Evolutionary conservation across 92 coral and sea anemone genomes (phyloP), one percentile per base, ranked within the genome.

Genomic region (Palythoa heliodiscus): DNA sequence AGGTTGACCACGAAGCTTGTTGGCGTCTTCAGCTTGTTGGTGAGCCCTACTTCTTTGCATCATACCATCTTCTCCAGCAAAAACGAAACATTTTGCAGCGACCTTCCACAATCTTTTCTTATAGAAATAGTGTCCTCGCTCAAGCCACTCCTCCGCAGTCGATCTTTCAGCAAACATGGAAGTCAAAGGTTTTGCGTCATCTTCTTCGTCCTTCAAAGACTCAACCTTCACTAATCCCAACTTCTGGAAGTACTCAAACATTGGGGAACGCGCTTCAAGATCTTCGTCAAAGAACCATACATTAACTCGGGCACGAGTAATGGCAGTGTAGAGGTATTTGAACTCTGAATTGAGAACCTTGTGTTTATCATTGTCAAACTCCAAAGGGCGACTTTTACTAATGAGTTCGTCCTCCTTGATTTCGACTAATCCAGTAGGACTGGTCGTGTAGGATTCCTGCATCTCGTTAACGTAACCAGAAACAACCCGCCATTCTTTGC

Each of bases 251-350:
- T 90, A 92, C 50, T 92, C 95, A 47, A 92, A 92, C 88, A 92
- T 78, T 0, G 95, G 95, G 11, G 95, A 71, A 61, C 95, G 81
- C 2, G 93, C 87, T n/a, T 88, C 89, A 64, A 82, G 64, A 87
- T 88, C 91, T 81, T 92, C 92, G 13, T 92, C 95, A 70, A 92
- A 92, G 85, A 92, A 88, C 95, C 95, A 92, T 63, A 92, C 95
- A 29, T 92, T 92, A 1, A 90, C 95, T 57, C 93, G 58, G 7
- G 95, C 95, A 75, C 95, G 91, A 40, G 95, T 92, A 35, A 92
- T 86, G 8, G 95, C 95, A 13, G 95, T 92, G 93, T 92, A 92
- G 72, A 92, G 84, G 53, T 85, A 85, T 86, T 92, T 92, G 87
- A 92, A 90, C 87, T 92, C 95, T 23, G 95, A 92, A 70, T 90